Base-by-base conservation (phyloP, 30 jellyfish, hydroid and myxozoan genomes). In the Hydractinia echinata region DNA sequence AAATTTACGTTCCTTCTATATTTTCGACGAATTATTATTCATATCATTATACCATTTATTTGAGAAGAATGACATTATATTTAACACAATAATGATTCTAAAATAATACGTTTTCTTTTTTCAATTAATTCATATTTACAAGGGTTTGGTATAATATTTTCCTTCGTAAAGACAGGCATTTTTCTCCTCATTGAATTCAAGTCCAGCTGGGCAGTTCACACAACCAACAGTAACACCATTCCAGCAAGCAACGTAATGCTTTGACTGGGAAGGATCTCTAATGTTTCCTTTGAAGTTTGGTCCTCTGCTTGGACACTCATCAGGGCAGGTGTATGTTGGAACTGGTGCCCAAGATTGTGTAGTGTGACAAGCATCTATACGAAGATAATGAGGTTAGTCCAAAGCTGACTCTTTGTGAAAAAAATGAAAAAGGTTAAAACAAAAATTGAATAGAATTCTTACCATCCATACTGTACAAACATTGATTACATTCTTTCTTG, bases 211-310 rank as follows among this genome's bases (percentile, higher is more conserved):
- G 82, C 85, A 77, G 4, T 50, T 19, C 4, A 77, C 85, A 54
- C 85, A 77, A 1, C 85, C 85, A 5, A 30, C 61, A 7, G 85
- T 77, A 10, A 54, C 76, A 20, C 85, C 85, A 16, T 77, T 61
- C 85, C 85, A 77, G 30, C 85, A 77, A 77, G 79, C 85, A 60
- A 77, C 73, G 54, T 77, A 77, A 8, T 77, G 85, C 3, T 14
- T 53, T 6, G 19, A n/a, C 1, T 77, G 18, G 5, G 18, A 60
- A 8, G 85, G 78, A 74, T 58, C 83, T 66, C 44, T 39, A 50
- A 64, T 64, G 39, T 64, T 64, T 6, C 74, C 74, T 6, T 51
- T 7, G 18, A 64, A 64, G 19, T 7, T 64, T 64, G 74, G 74
- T 64, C 74, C 74, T 64, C 74, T 64, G 51, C 39, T 64, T 44